Conservation (phyloP, 1,140 invertebrate genomes). For the Notospermus geniculatus region DNA sequence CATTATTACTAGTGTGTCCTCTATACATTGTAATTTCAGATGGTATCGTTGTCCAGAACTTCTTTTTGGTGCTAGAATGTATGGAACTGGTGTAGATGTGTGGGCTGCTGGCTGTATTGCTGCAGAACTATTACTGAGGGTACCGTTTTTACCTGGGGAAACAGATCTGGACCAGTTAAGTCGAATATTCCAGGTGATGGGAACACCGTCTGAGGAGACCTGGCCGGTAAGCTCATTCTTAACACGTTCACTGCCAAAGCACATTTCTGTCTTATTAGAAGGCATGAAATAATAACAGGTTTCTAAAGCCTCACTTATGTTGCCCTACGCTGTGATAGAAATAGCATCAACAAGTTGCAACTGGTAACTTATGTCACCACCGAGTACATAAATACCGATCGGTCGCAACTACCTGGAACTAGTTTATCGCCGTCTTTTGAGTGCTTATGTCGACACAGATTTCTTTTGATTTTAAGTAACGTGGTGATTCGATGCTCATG, state of each 20-base stretch:
- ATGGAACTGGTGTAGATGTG: conserved; percentile 95
- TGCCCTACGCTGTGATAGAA: too few relatives aligned
- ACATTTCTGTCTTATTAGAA: not conserved
- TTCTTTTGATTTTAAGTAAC: too few relatives aligned
- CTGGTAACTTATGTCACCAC: not conserved
- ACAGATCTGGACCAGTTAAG: conserved; percentile 95
- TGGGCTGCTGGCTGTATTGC: conserved; percentile 99
- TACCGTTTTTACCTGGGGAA: conserved; percentile 93
- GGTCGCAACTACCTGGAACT: too few relatives aligned
- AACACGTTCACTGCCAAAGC: too few relatives aligned
- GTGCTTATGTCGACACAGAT: too few relatives aligned
- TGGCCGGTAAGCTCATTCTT: conserved; percentile 64
- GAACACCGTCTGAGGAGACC: conserved; percentile 86
- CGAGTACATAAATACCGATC: too few relatives aligned
- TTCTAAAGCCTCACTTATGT: too few relatives aligned
- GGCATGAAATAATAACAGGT: too few relatives aligned
- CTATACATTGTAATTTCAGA: conserved; percentile 40
- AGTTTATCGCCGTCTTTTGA: too few relatives aligned
- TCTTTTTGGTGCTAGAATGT: conserved; percentile 90
- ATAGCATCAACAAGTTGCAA: too few relatives aligned
- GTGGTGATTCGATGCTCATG: too few relatives aligned
- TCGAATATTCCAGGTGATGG: conserved; percentile 88
- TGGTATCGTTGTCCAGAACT: conserved; percentile 85
- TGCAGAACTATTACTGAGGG: conserved; percentile 87
- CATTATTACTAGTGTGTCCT: too few relatives aligned